Evolutionary conservation across 2,113 vertebrate species (phyloP).

Genomic region (Tricholaema leucomelas): DNA sequence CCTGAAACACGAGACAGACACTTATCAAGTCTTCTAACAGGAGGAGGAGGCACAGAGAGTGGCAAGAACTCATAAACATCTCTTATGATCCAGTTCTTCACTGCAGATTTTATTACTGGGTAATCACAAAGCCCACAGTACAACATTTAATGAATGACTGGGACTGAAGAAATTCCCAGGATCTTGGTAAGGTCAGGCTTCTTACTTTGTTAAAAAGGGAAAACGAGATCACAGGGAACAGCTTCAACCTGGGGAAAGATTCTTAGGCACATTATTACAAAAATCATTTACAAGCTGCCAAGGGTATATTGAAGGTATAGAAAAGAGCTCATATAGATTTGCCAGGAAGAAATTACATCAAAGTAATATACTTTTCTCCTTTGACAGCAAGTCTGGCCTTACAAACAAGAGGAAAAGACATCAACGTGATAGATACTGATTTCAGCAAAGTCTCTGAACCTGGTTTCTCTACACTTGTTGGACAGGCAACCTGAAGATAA

Average conservation of each 20-base stretch:
- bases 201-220: background rate
- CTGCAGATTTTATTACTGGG: background rate
- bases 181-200: background rate
- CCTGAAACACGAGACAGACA: background rate
- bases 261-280: background rate
- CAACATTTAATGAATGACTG: background rate
- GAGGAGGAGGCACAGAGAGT: background rate
- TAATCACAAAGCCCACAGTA: background rate
- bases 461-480: background rate
- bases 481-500: background rate
- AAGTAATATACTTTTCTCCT: background rate
- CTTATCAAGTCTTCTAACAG: background rate
- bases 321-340: background rate
- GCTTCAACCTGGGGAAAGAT: background rate
- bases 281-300: background rate
- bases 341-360: background rate
- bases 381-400: background rate
- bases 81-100: background rate
- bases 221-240: background rate
- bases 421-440: background rate
- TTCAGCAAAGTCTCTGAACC: background rate
- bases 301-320: background rate
- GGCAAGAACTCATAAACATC: background rate
- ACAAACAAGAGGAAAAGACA: background rate
- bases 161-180: background rate